These are phyloP conservation scores for Vannuccia rotundouncinata DNA, from an alignment of 2,888 invertebrate genomes.

Conservation along the genomic window DNA sequence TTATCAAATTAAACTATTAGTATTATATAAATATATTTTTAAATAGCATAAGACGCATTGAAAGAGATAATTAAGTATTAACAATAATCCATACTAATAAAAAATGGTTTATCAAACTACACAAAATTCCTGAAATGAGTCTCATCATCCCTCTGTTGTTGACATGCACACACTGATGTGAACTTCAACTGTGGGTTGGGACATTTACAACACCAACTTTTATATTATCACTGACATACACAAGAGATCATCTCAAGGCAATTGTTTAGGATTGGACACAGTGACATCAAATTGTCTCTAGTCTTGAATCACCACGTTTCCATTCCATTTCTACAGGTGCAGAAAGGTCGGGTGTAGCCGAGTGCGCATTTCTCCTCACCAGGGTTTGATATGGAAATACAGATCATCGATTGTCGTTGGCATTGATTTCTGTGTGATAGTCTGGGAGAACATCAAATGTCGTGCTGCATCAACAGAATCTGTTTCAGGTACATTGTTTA, in stretches of 20 bases:
- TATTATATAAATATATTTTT: background rate
- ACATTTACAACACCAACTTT: background rate
- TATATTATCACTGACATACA: background rate
- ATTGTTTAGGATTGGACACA: background rate
- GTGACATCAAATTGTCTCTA: background rate
- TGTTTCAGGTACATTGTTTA: background rate
- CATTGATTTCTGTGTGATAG: background rate
- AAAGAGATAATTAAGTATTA: background rate
- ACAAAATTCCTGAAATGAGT: background rate
- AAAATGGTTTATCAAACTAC: background rate
- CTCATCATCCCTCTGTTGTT: background rate
- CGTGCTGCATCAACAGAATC: background rate
- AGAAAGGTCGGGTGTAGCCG: background rate
- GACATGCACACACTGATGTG: background rate
- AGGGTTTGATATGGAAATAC: background rate
- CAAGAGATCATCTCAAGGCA: background rate
- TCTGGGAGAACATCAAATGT: background rate
- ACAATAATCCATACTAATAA: background rate
- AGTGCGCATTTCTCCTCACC: background rate
- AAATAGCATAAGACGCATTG: background rate
- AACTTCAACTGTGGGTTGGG: background rate
- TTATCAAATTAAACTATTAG: background rate
- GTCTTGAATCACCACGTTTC: background rate
- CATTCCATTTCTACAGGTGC: background rate
- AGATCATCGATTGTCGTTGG: background rate